These are phyloP conservation scores for Ranitomeya variabilis DNA, from an alignment of 2,113 vertebrate species.

Conservation along the genomic window DNA sequence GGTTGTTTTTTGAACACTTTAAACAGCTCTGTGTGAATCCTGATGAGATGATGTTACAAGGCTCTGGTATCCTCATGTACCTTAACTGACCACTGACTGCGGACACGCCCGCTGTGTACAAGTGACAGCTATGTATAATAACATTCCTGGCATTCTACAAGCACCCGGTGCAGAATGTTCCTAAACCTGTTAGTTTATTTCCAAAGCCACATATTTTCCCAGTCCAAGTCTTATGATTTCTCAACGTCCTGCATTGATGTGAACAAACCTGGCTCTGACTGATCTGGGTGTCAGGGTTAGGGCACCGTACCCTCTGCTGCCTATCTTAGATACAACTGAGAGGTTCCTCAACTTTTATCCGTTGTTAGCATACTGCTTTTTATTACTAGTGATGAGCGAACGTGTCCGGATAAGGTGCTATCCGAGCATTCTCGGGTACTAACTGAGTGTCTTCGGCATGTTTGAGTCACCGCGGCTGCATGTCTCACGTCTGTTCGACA, in stretches of 20 bases:
- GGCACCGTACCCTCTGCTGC: background rate
- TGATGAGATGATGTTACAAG: background rate
- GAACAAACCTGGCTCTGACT: background rate
- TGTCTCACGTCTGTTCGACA: too few relatives aligned
- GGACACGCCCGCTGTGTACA: slow-evolving; percentile 16
- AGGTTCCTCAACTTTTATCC: too few relatives aligned
- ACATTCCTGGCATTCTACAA: slow-evolving; percentile 23
- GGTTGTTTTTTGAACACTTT: too few relatives aligned
- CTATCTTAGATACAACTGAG: background rate
- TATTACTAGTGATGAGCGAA: too few relatives aligned
- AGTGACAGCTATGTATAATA: slow-evolving; percentile 10
- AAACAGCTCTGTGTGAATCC: background rate
- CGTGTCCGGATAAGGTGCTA: too few relatives aligned
- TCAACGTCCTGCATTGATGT: slow-evolving; percentile 29
- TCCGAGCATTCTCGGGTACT: too few relatives aligned
- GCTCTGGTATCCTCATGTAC: background rate
- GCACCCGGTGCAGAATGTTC: slow-evolving; percentile 37
- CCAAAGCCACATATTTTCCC: slow-evolving; percentile 36
- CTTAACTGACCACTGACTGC: slow-evolving; percentile 21
- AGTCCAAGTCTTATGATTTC: slow-evolving; percentile 16
- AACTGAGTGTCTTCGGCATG: too few relatives aligned
- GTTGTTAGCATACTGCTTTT: too few relatives aligned
- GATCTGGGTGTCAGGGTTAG: background rate
- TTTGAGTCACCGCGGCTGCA: too few relatives aligned
- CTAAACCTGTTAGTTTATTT: slow-evolving; percentile 43